These are phyloP conservation scores for Sarotherodon lohbergeri DNA, from an alignment of 2,113 vertebrate species.

Conservation along the genomic window DNA sequence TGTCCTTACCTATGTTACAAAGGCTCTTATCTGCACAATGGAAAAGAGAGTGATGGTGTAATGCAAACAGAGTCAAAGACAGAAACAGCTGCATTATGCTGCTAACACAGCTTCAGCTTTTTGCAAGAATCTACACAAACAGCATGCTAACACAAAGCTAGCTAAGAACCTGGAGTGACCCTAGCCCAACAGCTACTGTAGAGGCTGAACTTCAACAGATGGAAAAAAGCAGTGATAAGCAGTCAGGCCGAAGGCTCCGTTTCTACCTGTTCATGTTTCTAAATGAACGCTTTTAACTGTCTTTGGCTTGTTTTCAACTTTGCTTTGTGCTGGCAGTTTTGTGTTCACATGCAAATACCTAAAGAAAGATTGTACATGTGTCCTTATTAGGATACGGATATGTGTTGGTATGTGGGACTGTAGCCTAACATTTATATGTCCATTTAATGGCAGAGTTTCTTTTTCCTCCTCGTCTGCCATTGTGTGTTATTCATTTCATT, in stretches of 20 bases:
- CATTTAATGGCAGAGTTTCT: neutral
- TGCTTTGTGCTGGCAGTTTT: neutral
- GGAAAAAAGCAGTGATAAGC: neutral
- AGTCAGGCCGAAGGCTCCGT: neutral
- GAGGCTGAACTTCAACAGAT: neutral
- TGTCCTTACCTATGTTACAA: neutral
- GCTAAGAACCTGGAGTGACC: neutral
- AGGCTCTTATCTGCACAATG: neutral
- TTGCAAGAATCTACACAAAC: neutral
- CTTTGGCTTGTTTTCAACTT: neutral
- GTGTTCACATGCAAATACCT: neutral
- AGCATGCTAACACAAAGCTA: neutral
- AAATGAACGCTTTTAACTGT: neutral
- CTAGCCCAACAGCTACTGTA: neutral
- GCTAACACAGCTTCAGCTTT: neutral
- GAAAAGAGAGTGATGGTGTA: neutral
- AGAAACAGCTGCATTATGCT: neutral
- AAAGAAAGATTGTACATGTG: neutral
- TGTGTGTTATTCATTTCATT: neutral
- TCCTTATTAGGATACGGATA: neutral
- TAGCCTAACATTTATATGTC: neutral
- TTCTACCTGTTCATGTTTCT: neutral
- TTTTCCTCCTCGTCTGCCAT: neutral
- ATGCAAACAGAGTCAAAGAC: neutral
- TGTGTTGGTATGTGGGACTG: neutral